Evolutionary conservation across 2,888 invertebrate genomes (phyloP).

Genomic region (Mimumesa dahlbomi): DNA sequence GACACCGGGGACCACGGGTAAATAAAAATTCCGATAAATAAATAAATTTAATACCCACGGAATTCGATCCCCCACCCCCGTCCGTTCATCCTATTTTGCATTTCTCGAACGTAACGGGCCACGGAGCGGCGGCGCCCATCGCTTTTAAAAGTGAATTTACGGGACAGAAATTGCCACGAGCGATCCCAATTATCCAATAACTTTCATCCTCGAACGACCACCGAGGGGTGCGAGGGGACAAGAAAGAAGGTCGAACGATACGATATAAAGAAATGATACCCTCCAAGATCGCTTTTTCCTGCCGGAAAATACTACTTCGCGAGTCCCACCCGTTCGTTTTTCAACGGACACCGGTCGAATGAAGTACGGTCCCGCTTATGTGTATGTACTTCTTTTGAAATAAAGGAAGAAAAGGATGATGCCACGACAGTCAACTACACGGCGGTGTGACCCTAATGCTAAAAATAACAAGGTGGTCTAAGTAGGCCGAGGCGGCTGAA

Average conservation of each 20-base stretch:
- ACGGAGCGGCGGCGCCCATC: not conserved
- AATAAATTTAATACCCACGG: not conserved
- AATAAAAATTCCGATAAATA: not conserved
- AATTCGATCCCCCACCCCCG: not conserved
- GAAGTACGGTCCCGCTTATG: too few species aligned
- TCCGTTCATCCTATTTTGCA: not conserved
- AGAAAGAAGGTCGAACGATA: constrained; percentile 34
- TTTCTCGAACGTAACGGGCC: not conserved
- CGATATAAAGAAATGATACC: not conserved
- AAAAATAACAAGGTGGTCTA: constrained; percentile 72
- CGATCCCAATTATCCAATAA: constrained; percentile 42
- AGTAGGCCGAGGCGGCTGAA: constrained; percentile 73
- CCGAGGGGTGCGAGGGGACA: not conserved
- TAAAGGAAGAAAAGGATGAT: constrained; percentile 56
- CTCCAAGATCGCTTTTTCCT: not conserved
- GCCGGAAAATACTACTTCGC: not conserved
- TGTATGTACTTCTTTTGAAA: constrained; percentile 32
- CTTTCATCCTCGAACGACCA: constrained; percentile 19
- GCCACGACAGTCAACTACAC: constrained; percentile 51
- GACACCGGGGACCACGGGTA: too few species aligned
- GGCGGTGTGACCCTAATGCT: constrained; percentile 75
- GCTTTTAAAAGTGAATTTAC: constrained; percentile 23
- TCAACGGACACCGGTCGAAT: too few species aligned
- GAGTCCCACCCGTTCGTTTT: too few species aligned
- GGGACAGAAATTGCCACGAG: constrained; percentile 15